A percentile compares a stretch with the other conserved stretches of the same genome.
These are phyloP conservation scores for Coenonympha arcania DNA, from an alignment of 2,888 invertebrate genomes.

Conservation along the genomic window DNA sequence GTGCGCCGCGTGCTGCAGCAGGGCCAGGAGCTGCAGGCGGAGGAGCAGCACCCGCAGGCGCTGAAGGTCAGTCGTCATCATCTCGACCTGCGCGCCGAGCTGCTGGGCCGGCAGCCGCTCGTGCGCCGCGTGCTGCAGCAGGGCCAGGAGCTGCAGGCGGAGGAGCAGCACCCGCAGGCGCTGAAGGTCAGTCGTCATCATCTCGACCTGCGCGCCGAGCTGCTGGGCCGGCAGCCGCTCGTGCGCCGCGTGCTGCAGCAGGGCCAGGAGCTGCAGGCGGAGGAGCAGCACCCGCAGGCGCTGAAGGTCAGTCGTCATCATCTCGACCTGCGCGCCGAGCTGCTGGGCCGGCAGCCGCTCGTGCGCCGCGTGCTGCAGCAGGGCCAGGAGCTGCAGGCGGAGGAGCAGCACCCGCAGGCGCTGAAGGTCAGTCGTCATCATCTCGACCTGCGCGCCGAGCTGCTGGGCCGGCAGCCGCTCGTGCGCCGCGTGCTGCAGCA, in stretches of 20 bases:
- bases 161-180: background rate
- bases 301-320: background rate
- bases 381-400: background rate
- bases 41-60: background rate
- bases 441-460: background rate
- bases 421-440: background rate
- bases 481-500: background rate
- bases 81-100: constrained; percentile 88
- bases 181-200: background rate
- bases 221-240: background rate
- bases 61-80: background rate
- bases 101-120: constrained; percentile 87
- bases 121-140: constrained; percentile 87
- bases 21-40: constrained; percentile 81
- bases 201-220: background rate
- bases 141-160: constrained; percentile 81
- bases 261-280: background rate
- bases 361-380: background rate
- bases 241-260: background rate
- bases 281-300: background rate
- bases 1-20: constrained; percentile 87
- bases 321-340: background rate
- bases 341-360: background rate
- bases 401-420: background rate
- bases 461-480: background rate